phyloP scores from a whole-genome alignment of 2,797 vertebrate species.

The Sebastes matsubarae region DNA sequence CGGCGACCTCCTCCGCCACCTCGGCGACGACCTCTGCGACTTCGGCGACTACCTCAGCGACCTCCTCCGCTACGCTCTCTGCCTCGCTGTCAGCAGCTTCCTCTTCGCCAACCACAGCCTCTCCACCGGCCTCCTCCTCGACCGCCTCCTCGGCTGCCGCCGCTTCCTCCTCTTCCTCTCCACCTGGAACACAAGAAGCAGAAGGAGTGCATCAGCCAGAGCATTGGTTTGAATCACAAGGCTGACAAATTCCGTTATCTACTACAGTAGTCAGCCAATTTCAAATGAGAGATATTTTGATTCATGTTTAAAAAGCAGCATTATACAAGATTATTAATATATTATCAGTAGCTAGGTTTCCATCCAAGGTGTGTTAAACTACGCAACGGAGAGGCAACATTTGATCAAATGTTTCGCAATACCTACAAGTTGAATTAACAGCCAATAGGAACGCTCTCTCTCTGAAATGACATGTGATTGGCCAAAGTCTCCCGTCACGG shows the following conservation, averaged over 20 bases:
- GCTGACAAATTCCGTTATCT: not conserved
- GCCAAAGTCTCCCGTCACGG: too few relatives aligned
- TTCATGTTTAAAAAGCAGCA: not conserved
- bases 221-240: not conserved
- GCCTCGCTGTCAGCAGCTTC: not conserved
- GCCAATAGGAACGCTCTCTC: too few relatives aligned
- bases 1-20: conserved; percentile 31
- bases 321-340: not conserved
- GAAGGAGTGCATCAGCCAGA: not conserved
- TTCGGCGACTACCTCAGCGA: not conserved
- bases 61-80: conserved; percentile 1
- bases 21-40: conserved; percentile 1
- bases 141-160: not conserved
- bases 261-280: not conserved
- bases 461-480: too few relatives aligned
- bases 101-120: not conserved
- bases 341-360: conserved; percentile 15
- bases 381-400: not conserved
- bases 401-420: not conserved
- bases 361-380: conserved; percentile 4
- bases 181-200: conserved; percentile 41
- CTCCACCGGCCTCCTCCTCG: not conserved
- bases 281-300: not conserved
- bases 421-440: not conserved
- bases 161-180: conserved; percentile 31